These are phyloP conservation scores for Coregonus sp. DNA, from an alignment of 2,797 vertebrate species.

Conservation along the genomic window DNA sequence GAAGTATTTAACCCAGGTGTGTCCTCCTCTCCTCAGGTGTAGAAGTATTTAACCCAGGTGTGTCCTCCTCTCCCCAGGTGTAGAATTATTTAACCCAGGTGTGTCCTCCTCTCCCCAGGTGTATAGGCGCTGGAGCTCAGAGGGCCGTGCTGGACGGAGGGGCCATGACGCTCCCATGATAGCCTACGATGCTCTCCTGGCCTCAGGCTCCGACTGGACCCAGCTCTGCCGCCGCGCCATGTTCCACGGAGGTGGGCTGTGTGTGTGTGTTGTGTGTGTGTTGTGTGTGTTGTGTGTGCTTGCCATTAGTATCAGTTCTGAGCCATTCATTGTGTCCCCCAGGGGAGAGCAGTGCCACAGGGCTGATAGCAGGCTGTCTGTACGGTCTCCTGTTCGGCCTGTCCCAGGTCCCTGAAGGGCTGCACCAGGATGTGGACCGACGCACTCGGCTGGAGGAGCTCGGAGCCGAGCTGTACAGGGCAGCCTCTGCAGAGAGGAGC, in stretches of 20 bases:
- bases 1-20: no score
- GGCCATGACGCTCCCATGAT: constrained; percentile 98
- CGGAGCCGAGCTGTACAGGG: constrained; percentile 84
- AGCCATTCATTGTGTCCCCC: constrained; percentile 9
- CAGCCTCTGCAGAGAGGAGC: constrained; percentile 87
- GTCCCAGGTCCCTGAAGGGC: constrained; percentile 77
- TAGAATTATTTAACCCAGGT: neutral
- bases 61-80: neutral
- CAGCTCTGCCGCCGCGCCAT: constrained; percentile 91
- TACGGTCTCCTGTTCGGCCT: constrained; percentile 88
- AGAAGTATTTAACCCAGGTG: neutral
- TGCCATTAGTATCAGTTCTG: neutral
- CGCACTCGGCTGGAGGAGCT: constrained; percentile 82
- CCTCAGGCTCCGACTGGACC: constrained; percentile 83
- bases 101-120: constrained; percentile 56
- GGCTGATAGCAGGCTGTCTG: constrained; percentile 89
- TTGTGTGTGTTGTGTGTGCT: neutral
- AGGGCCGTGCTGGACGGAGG: constrained; percentile 86
- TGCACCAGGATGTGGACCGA: constrained; percentile 87
- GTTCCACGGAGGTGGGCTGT: constrained; percentile 89
- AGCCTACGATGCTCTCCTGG: constrained; percentile 92
- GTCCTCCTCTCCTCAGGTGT: no score
- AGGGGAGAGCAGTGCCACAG: constrained; percentile 92
- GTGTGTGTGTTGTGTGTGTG: neutral
- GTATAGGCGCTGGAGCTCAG: constrained; percentile 96